phyloP scores from a whole-genome alignment of 2,797 vertebrate genomes.

The Pelodytes ibericus region DNA sequence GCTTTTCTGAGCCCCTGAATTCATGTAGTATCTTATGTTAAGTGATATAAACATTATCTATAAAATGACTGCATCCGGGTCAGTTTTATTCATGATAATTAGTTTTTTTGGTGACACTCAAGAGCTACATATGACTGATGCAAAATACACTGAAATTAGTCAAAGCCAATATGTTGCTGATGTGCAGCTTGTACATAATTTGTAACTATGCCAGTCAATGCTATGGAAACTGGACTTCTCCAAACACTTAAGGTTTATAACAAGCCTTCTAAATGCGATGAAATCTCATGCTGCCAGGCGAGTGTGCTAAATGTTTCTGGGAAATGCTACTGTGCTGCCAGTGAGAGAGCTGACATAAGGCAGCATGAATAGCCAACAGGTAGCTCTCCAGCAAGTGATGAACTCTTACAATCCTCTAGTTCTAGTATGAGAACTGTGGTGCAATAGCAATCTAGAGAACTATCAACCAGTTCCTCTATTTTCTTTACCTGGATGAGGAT shows the following conservation, averaged over 20 bases:
- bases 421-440: no score
- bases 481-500: no score
- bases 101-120: conserved; percentile 37
- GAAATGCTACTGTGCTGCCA: conserved; percentile 3
- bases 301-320: not conserved
- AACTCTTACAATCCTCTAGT: no score
- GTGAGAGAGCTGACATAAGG: not conserved
- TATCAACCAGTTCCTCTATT: no score
- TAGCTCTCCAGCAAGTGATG: no score
- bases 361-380: no score
- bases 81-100: conserved; percentile 36
- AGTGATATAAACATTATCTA: conserved; percentile 25
- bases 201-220: not conserved
- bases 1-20: conserved; percentile 7
- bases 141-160: conserved; percentile 23
- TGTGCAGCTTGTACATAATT: conserved; percentile 2
- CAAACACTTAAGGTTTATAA: conserved; percentile 7
- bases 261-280: not conserved
- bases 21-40: conserved; percentile 31
- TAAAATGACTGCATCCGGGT: conserved; percentile 37
- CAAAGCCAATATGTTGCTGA: conserved; percentile 22
- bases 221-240: not conserved
- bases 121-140: not conserved
- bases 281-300: not conserved
- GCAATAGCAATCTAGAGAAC: no score